Percentiles rank a stretch among this genome's conserved stretches.
Evolutionary conservation across 2,797 vertebrate species (phyloP).

Genomic region (Gadopsis marmoratus): DNA sequence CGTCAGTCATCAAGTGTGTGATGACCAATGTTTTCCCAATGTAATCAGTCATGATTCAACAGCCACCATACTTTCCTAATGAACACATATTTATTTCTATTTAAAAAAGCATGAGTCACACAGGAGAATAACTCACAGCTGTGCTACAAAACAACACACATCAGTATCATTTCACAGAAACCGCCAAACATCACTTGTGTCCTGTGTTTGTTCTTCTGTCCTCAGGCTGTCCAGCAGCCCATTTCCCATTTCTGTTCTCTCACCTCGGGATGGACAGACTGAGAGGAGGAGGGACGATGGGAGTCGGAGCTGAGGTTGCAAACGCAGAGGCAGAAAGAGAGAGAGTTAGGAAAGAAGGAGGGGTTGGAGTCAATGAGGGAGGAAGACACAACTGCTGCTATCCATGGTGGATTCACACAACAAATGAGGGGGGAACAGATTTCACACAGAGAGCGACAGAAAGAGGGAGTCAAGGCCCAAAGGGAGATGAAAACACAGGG

Average conservation of each 20-base stretch:
- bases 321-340: conserved; percentile 43
- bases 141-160: conserved; percentile 18
- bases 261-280: conserved; percentile 84
- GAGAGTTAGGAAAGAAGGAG: conserved; percentile 24
- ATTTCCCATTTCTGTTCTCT: conserved; percentile 84
- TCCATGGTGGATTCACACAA: conserved; percentile 70
- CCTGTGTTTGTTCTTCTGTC: conserved; percentile 57
- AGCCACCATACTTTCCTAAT: background rate
- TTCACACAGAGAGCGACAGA: conserved; percentile 57
- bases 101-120: conserved; percentile 23
- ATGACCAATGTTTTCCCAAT: background rate
- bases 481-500: conserved; percentile 48
- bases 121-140: background rate
- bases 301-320: conserved; percentile 78
- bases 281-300: conserved; percentile 85
- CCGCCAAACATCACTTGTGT: conserved; percentile 12
- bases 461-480: conserved; percentile 42
- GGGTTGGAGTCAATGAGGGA: conserved; percentile 67
- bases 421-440: conserved; percentile 75
- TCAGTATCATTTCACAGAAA: conserved; percentile 26
- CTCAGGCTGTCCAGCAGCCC: conserved; percentile 85
- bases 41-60: background rate
- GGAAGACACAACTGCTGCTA: conserved; percentile 77
- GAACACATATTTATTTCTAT: background rate
- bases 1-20: background rate